These are phyloP conservation scores for Acanthaster planci DNA, from an alignment of 35 echinoderm and acorn worm species.

Conservation along the genomic window DNA sequence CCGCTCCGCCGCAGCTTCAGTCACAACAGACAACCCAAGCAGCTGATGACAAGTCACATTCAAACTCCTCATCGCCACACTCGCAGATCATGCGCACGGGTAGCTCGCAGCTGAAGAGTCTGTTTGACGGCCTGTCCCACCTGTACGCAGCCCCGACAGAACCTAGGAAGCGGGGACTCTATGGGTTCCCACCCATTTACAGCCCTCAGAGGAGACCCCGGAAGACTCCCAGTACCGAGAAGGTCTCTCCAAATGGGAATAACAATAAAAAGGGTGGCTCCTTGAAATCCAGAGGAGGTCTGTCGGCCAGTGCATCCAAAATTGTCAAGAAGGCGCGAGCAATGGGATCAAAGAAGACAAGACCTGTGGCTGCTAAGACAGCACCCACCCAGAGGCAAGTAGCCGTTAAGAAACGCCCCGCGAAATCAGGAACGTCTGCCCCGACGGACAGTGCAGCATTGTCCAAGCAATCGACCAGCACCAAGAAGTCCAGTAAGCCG, in stretches of 20 bases:
- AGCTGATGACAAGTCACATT: slow-evolving; percentile 92
- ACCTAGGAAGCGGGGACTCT: slow-evolving; percentile 81
- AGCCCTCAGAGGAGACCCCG: slow-evolving; percentile 73
- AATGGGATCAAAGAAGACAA: slow-evolving; percentile 61
- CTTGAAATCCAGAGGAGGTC: slow-evolving; percentile 68
- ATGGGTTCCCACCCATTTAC: slow-evolving; percentile 87
- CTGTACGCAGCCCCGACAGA: slow-evolving; percentile 82
- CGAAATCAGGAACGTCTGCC: slow-evolving; percentile 7
- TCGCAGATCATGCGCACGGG: slow-evolving; percentile 93
- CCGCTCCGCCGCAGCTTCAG: slow-evolving; percentile 4
- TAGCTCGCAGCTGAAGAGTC: slow-evolving; percentile 91
- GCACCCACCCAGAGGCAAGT: not conserved
- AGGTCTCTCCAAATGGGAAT: slow-evolving; percentile 36
- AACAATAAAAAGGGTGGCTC: not conserved
- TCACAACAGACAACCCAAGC: slow-evolving; percentile 42
- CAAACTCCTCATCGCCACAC: slow-evolving; percentile 95
- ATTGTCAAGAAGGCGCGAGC: slow-evolving; percentile 83
- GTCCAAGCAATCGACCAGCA: slow-evolving; percentile 9
- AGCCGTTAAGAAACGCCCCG: slow-evolving; percentile 16
- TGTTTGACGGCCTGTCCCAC: slow-evolving; percentile 98
- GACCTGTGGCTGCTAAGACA: not conserved
- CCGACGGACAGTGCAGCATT: slow-evolving; percentile 1
- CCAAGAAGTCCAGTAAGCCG: slow-evolving; percentile 15
- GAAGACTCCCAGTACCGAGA: slow-evolving; percentile 32
- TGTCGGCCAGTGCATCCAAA: slow-evolving; percentile 83